Percentiles rank a stretch among this genome's conserved stretches.
Evolutionary conservation across 2,113 vertebrate species (phyloP).

Genomic region (Orientallactaga bullata): DNA sequence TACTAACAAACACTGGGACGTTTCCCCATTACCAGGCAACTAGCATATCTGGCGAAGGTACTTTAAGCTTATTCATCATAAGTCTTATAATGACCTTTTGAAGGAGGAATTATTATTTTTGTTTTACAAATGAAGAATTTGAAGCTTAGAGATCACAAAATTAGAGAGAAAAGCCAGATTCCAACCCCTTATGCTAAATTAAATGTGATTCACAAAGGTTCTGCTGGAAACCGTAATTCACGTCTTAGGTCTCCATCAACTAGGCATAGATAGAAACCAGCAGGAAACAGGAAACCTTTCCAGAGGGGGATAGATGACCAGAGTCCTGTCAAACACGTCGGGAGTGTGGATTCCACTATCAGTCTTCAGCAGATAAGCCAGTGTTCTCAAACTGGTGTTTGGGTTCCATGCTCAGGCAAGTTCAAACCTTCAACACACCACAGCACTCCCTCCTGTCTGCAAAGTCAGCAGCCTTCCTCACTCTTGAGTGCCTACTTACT

Average conservation of each 20-base stretch:
- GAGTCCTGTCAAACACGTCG: neutral
- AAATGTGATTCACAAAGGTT: neutral
- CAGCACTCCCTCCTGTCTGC: neutral
- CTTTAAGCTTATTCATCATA: neutral
- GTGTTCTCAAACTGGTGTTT: neutral
- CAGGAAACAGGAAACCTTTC: neutral
- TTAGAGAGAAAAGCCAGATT: slow-evolving; percentile 11
- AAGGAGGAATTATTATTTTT: slow-evolving; percentile 31
- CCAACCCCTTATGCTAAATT: neutral
- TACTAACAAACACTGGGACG: neutral
- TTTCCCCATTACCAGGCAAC: neutral
- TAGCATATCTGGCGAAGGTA: neutral
- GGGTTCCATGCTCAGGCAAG: neutral
- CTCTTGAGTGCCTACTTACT: neutral
- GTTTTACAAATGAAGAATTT: slow-evolving; percentile 9
- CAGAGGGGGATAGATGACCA: neutral
- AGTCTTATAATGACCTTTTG: neutral
- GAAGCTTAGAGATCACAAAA: neutral
- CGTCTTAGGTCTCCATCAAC: neutral
- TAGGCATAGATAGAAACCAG: neutral
- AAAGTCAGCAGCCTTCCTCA: neutral
- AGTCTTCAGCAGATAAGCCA: neutral
- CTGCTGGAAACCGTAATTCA: neutral
- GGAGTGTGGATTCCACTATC: neutral
- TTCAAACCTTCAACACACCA: neutral